Percentiles rank a stretch among this genome's conserved stretches.
Conservation (phyloP, 2,113 vertebrate genomes). For the Tapirus terrestris region DNA sequence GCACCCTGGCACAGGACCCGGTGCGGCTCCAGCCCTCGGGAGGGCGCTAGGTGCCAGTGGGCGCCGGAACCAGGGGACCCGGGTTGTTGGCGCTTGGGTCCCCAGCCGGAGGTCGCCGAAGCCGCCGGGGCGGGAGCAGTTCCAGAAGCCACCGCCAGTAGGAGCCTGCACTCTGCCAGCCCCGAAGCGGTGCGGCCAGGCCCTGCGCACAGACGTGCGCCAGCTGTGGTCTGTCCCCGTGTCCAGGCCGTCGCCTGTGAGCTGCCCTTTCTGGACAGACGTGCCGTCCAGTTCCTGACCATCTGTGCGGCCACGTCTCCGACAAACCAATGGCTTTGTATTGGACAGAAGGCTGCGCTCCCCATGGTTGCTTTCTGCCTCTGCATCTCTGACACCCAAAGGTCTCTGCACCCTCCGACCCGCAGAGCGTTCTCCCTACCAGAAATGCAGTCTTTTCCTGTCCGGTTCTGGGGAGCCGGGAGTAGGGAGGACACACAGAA, state of each 20-base stretch:
- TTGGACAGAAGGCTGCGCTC: not conserved
- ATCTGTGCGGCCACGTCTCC: not conserved
- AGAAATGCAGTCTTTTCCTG: not conserved
- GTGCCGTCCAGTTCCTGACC: not conserved
- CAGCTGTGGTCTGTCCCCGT: not conserved
- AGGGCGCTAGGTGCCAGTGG: not conserved
- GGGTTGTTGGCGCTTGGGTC: not conserved
- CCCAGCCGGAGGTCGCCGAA: not conserved
- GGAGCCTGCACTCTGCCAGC: constrained; percentile 55
- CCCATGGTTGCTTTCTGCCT: not conserved
- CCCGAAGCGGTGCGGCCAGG: not conserved
- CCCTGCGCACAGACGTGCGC: constrained; percentile 1
- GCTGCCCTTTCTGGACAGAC: not conserved
- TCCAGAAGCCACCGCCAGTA: constrained; percentile 60
- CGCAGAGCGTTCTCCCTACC: not conserved
- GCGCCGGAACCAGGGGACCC: not conserved
- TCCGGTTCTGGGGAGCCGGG: not conserved
- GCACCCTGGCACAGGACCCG: not conserved
- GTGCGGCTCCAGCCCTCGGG: not conserved
- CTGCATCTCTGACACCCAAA: not conserved
- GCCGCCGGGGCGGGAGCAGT: not conserved
- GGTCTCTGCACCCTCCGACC: too few relatives aligned
- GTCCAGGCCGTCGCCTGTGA: not conserved
- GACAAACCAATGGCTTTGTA: not conserved
- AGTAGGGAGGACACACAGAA: not conserved